These are phyloP conservation scores for Yponomeuta sedellus DNA, from an alignment of 2,888 invertebrate genomes.

Conservation along the genomic window DNA sequence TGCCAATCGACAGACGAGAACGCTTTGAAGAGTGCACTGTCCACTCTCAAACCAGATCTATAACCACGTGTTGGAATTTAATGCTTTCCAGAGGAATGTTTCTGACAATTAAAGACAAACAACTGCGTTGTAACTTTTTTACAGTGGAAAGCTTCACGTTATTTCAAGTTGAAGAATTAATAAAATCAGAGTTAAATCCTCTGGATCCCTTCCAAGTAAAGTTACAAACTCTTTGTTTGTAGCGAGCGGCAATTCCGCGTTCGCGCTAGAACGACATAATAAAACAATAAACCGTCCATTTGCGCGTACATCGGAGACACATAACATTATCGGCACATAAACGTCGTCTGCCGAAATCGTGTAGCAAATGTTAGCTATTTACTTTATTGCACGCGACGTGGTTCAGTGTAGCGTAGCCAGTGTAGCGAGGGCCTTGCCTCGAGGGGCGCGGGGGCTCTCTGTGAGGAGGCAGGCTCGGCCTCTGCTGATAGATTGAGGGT, in stretches of 20 bases:
- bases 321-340: conserved; percentile 71
- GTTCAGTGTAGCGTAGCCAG: conserved; percentile 37
- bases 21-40: too few relatives aligned
- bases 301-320: conserved; percentile 67
- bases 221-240: background rate
- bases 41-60: too few relatives aligned
- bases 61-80: too few relatives aligned
- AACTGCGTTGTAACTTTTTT: background rate
- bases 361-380: conserved; percentile 72
- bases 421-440: conserved; percentile 25
- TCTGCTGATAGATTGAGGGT: conserved; percentile 44
- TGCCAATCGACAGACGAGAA: too few relatives aligned
- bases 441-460: conserved; percentile 27
- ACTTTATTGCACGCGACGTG: conserved; percentile 61
- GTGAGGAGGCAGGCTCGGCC: conserved; percentile 36
- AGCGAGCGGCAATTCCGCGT: background rate
- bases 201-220: background rate
- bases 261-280: conserved; percentile 37
- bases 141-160: background rate
- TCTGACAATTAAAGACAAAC: too few relatives aligned
- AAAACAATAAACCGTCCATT: conserved; percentile 65
- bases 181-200: background rate
- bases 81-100: too few relatives aligned
- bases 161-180: background rate
- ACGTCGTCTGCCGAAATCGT: conserved; percentile 64